Percentiles rank a stretch among this genome's conserved stretches.
These are phyloP conservation scores for Synergus itoensis DNA, from an alignment of 2,888 invertebrate genomes.

Conservation along the genomic window DNA sequence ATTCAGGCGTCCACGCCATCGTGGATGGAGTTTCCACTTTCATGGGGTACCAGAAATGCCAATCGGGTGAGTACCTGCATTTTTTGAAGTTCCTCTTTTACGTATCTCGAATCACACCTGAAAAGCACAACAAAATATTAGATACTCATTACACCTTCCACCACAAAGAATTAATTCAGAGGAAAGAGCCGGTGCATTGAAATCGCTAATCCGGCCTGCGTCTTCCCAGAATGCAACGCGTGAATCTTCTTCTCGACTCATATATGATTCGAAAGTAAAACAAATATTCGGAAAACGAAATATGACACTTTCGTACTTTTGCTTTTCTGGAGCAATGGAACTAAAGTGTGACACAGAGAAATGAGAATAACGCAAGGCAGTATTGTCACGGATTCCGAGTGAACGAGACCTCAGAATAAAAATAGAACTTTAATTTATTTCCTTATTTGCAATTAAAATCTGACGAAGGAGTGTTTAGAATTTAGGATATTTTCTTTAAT, in stretches of 20 bases:
- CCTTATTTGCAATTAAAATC: background rate
- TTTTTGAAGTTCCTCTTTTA: background rate
- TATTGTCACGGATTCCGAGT: constrained; percentile 49
- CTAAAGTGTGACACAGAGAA: constrained; percentile 46
- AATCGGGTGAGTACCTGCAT: constrained; percentile 8
- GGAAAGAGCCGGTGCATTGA: constrained; percentile 29
- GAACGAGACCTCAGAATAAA: constrained; percentile 41
- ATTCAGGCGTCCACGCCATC: constrained; percentile 36
- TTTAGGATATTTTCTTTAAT: background rate
- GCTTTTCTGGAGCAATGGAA: constrained; percentile 46
- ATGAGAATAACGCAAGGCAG: constrained; percentile 46
- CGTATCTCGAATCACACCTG: background rate
- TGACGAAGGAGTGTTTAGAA: background rate
- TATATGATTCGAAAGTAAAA: constrained; percentile 1
- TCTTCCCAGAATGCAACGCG: constrained; percentile 37
- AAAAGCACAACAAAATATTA: background rate
- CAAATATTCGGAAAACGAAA: constrained; percentile 47
- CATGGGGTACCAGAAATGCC: constrained; percentile 14
- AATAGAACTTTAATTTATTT: constrained; percentile 42
- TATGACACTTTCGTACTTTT: constrained; percentile 49
- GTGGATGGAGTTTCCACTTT: constrained; percentile 28
- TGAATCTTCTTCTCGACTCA: background rate
- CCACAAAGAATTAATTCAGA: background rate
- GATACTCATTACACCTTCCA: background rate
- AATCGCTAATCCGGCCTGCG: constrained; percentile 17